Evolutionary conservation across 2,797 vertebrate species (phyloP).

Genomic region (Ctenopoma kingsleyae): DNA sequence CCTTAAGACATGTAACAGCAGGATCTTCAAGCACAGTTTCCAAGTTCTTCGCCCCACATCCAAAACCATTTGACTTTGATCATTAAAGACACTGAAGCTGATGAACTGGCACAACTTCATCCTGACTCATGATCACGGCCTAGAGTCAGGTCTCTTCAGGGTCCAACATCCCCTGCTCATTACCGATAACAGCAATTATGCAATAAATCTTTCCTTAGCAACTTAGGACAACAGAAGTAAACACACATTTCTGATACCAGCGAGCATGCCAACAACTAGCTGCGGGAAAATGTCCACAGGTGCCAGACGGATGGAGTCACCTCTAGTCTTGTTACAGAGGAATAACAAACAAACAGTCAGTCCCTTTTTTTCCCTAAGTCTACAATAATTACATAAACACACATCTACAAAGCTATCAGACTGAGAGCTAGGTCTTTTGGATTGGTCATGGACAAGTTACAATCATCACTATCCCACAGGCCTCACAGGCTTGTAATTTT

Average conservation of each 20-base stretch:
- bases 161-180: constrained; percentile 69
- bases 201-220: constrained; percentile 77
- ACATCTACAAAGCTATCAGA: constrained; percentile 51
- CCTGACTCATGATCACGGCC: constrained; percentile 69
- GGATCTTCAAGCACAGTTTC: constrained; percentile 29
- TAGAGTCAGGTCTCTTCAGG: constrained; percentile 56
- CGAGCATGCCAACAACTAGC: constrained; percentile 59
- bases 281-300: constrained; percentile 58
- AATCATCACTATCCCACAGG: constrained; percentile 45
- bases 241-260: constrained; percentile 64
- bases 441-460: constrained; percentile 50
- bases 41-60: constrained; percentile 34
- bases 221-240: constrained; percentile 74
- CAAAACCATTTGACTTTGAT: constrained; percentile 50
- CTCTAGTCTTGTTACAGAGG: constrained; percentile 38
- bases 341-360: constrained; percentile 40
- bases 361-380: constrained; percentile 13
- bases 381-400: constrained; percentile 46
- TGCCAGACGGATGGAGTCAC: constrained; percentile 75
- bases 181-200: constrained; percentile 74
- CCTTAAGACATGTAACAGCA: constrained; percentile 64
- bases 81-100: constrained; percentile 45
- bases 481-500: constrained; percentile 52
- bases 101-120: constrained; percentile 64
- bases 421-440: constrained; percentile 43